These are phyloP conservation scores for Paramormyrops kingsleyae DNA, from an alignment of 2,113 vertebrate genomes.

Conservation along the genomic window DNA sequence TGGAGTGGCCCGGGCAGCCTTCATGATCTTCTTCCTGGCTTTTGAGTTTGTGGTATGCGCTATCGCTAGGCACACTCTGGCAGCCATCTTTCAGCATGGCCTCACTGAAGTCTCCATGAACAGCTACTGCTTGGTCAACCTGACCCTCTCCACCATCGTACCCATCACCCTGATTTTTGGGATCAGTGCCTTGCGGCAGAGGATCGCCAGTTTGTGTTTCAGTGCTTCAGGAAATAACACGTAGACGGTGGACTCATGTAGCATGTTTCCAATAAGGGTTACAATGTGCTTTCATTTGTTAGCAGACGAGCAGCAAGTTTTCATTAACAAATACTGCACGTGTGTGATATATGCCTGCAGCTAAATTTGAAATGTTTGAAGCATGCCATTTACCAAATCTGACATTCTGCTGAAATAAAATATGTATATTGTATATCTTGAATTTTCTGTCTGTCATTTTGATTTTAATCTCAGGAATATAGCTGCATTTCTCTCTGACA, in stretches of 20 bases:
- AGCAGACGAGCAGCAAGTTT: not conserved
- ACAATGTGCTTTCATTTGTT: not conserved
- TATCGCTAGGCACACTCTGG: not conserved
- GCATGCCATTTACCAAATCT: not conserved
- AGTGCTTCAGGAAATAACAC: not conserved
- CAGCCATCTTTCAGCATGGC: not conserved
- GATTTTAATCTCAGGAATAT: not conserved
- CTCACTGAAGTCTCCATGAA: not conserved
- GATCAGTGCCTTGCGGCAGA: not conserved
- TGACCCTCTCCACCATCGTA: not conserved
- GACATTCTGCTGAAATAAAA: not conserved
- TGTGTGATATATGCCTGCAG: not conserved
- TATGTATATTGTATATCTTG: not conserved
- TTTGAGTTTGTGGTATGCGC: constrained; percentile 3
- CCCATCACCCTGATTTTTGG: constrained; percentile 7
- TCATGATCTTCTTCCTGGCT: constrained; percentile 3
- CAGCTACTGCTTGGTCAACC: not conserved
- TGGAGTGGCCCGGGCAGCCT: not conserved
- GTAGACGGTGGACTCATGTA: not conserved
- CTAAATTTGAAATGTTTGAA: not conserved
- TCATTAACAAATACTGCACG: not conserved
- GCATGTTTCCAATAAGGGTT: not conserved
- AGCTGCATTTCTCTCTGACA: not conserved
- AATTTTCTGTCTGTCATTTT: not conserved
- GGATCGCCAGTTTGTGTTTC: not conserved